Base-by-base conservation (phyloP, 2,888 invertebrate species). In the Dynastes tityus region DNA sequence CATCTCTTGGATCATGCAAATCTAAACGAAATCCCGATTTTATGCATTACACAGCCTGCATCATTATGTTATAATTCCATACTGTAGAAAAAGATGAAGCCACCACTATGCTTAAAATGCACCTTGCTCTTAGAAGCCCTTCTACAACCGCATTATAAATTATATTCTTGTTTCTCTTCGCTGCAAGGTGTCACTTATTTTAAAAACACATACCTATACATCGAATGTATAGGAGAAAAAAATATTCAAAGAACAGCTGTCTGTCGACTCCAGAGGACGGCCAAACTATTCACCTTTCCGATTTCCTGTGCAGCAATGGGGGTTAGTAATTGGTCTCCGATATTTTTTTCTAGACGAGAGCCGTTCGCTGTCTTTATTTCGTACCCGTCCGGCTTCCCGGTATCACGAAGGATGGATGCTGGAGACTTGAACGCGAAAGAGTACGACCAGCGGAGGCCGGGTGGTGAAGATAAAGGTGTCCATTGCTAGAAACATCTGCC, bases 401-500 rank as follows among this genome's bases (percentile, higher is more conserved):
- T 51, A 63, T 51, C 51, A 29, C 45, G 9, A 74, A 61, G 61
- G 61, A 74, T 45, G 13, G 63, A 53, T 70, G 40, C 29, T 74
- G 70, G 27, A 76, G 37, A 53, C 70, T 68, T 67, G 76, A 37
- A 70, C 5, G 27, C 27, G 61, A 63, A 74, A 61, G 61, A 61
- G 45, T 61, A 37, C 61, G 61, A 51, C 37, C 64, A 64, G 75
- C 67, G 58, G 5, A 74, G 29, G 81, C 78, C 81, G 80, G 82
- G 80, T 82, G 82, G 78, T 78, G 53, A 63, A 77, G 74, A 65
- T 77, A 80, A 82, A 82, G 82, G 82, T 82, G 82, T 82, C 70
- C 80, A 80, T 76, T 77, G 76, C 80, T 78, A 78, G 80, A 78
- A 79, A 80, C 82, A 82, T 81, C 82, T 82, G 82, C 81, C 82